Conservation (phyloP, 1,140 invertebrate genomes). For the Episyrphus balteatus region DNA sequence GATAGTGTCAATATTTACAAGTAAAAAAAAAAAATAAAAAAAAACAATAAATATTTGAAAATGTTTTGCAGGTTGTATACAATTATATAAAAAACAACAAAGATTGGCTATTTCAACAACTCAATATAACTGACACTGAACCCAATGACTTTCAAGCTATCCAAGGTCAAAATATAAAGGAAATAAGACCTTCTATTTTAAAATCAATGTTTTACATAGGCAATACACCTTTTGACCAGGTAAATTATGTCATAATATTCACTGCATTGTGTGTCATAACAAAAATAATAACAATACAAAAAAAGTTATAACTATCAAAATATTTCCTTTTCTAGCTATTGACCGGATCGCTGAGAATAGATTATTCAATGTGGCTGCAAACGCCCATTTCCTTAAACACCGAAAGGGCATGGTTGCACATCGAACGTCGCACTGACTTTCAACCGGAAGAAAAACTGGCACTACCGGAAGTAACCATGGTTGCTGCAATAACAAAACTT, state of each 20-base stretch:
- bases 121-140: conserved; percentile 39
- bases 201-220: conserved; percentile 69
- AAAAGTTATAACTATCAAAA: conserved; percentile 6
- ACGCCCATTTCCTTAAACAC: conserved; percentile 43
- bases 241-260: conserved; percentile 20
- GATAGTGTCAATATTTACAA: no score
- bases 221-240: conserved; percentile 56
- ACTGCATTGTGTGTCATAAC: no score
- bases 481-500: conserved; percentile 32
- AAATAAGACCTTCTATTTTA: conserved; percentile 45
- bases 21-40: not conserved
- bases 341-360: conserved; percentile 40
- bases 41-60: not conserved
- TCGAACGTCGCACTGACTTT: conserved; percentile 42
- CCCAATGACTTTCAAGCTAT: conserved; percentile 27
- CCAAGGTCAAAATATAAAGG: conserved; percentile 37
- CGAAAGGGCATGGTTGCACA: conserved; percentile 42
- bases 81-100: conserved; percentile 55
- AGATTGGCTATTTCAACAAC: conserved; percentile 51
- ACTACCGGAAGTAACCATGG: conserved; percentile 35
- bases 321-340: conserved; percentile 34
- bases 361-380: conserved; percentile 43
- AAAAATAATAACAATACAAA: not conserved
- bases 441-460: conserved; percentile 34
- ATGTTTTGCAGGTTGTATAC: conserved; percentile 43